Evolutionary conservation across 2,797 vertebrate genomes (phyloP).

Genomic region (Lutjanus campechanus): DNA sequence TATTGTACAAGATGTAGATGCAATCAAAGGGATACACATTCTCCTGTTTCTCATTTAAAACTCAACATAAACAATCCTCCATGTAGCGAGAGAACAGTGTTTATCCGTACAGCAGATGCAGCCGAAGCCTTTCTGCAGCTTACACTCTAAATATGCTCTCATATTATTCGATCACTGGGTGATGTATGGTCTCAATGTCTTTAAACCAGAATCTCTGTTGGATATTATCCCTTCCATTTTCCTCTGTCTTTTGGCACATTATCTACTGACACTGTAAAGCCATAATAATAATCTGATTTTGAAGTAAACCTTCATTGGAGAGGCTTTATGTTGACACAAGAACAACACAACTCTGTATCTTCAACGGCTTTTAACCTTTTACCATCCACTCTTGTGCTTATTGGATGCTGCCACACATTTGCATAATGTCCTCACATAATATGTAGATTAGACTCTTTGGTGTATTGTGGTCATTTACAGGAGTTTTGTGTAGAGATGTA

Average conservation of each 20-base stretch:
- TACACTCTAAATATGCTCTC: conserved; percentile 9
- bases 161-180: neutral
- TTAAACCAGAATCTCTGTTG: conserved; percentile 7
- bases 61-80: conserved; percentile 13
- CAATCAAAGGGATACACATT: conserved; percentile 13
- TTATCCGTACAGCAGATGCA: conserved; percentile 17
- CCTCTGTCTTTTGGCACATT: neutral
- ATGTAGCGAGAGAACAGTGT: conserved; percentile 8
- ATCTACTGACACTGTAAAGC: neutral
- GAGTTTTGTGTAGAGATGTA: neutral
- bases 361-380: neutral
- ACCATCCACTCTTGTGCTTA: neutral
- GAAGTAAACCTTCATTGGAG: neutral
- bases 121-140: conserved; percentile 3
- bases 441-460: neutral
- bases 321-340: neutral
- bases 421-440: too few species aligned
- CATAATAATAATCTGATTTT: neutral
- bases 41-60: conserved; percentile 36
- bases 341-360: neutral
- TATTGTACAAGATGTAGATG: conserved; percentile 17
- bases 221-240: neutral
- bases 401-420: neutral
- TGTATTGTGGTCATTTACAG: neutral
- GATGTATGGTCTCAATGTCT: neutral